Conservation (phyloP, 2,797 vertebrate species). For the Sciurus carolinensis region DNA sequence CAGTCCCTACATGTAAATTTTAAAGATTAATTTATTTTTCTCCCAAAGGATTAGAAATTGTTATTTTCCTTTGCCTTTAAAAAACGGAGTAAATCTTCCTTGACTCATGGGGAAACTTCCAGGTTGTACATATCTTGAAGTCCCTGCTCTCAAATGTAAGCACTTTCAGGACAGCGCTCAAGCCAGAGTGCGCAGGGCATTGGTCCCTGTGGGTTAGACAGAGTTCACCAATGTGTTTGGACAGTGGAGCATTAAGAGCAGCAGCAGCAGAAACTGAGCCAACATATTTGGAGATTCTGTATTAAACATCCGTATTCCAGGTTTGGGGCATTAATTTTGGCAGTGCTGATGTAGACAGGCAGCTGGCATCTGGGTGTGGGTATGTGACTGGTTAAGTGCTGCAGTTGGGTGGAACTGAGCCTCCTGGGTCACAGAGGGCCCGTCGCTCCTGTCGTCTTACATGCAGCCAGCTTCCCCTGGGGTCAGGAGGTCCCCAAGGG, state of each 20-base stretch:
- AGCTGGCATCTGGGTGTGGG: accelerated
- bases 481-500: neutral
- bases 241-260: neutral
- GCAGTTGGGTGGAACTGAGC: neutral
- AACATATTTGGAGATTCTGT: neutral
- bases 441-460: neutral
- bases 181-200: neutral
- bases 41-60: neutral
- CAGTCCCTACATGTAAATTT: neutral
- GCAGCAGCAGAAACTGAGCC: neutral
- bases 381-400: accelerated
- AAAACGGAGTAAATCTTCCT: neutral
- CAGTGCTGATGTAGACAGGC: neutral
- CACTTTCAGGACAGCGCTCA: neutral
- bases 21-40: neutral
- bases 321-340: neutral
- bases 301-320: neutral
- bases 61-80: neutral
- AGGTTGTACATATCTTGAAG: neutral
- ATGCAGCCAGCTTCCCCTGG: accelerated
- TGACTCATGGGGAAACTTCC: neutral
- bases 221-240: neutral
- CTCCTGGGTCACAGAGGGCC: neutral
- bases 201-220: neutral
- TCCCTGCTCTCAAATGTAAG: neutral